A percentile compares a stretch with the other conserved stretches of the same genome.
Evolutionary conservation across 2,888 invertebrate species (phyloP).

Genomic region (Hypselothyrea guttata): DNA sequence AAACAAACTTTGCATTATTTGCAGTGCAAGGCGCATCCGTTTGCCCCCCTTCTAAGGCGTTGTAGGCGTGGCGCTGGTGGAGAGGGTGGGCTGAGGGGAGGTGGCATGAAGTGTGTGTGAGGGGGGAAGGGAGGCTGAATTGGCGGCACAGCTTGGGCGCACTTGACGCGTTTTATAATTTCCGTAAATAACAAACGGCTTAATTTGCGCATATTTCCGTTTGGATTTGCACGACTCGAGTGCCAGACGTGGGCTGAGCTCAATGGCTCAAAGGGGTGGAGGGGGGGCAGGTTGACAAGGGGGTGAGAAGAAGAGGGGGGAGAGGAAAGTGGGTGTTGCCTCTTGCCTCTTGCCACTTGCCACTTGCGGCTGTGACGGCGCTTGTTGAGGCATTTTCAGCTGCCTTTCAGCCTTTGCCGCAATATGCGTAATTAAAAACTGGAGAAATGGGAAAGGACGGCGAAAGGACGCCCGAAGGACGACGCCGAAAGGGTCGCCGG

Average conservation of each 20-base stretch:
- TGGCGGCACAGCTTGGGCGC: conserved; percentile 56
- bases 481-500: conserved; percentile 29
- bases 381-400: conserved; percentile 34
- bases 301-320: not conserved
- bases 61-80: not conserved
- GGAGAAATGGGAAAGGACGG: conserved; percentile 28
- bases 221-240: conserved; percentile 76
- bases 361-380: not conserved
- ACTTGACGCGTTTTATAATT: conserved; percentile 80
- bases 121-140: conserved; percentile 7
- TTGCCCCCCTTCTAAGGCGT: too few relatives aligned
- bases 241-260: conserved; percentile 29
- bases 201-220: conserved; percentile 80
- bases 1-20: too few relatives aligned
- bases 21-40: too few relatives aligned
- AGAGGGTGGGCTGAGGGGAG: conserved; percentile 17
- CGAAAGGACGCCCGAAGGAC: conserved; percentile 28
- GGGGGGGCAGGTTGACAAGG: too few relatives aligned
- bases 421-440: conserved; percentile 63
- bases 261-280: not conserved
- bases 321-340: not conserved
- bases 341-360: not conserved
- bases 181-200: conserved; percentile 80
- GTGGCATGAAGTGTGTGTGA: too few relatives aligned
- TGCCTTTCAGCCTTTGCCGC: conserved; percentile 27